A percentile compares a stretch with the other conserved stretches of the same genome.
These are phyloP conservation scores for Aegithalos caudatus DNA, from an alignment of 2,113 vertebrate genomes.

Conservation along the genomic window DNA sequence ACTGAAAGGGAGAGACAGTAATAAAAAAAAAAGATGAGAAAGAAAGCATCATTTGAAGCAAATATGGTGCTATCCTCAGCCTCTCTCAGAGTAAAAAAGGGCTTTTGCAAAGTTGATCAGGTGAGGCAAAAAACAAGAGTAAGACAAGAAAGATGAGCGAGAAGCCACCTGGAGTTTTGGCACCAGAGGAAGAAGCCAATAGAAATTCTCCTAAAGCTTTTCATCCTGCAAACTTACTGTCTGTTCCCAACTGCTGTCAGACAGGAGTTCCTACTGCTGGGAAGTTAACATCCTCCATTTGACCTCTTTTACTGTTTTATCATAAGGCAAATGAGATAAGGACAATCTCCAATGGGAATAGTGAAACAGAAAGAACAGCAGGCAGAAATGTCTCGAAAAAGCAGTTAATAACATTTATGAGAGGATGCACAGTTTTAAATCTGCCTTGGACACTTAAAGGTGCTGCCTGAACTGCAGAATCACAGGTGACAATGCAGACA, in stretches of 20 bases:
- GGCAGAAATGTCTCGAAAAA: neutral
- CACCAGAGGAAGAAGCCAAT: neutral
- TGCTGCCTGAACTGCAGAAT: neutral
- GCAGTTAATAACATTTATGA: neutral
- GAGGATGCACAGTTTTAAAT: neutral
- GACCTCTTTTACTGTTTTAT: neutral
- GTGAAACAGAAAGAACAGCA: neutral
- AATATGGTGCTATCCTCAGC: neutral
- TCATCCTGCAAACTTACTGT: neutral
- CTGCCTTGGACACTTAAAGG: neutral
- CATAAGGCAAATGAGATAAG: neutral
- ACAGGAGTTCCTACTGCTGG: neutral
- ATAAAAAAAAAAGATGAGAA: neutral
- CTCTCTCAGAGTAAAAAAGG: neutral
- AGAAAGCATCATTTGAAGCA: neutral
- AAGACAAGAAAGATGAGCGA: neutral
- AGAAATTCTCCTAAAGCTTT: neutral
- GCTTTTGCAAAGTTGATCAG: neutral
- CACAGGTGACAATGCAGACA: neutral
- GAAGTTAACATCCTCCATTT: neutral
- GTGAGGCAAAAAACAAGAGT: neutral
- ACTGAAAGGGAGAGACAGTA: neutral
- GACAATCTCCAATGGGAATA: neutral
- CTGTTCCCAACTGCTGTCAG: neutral
- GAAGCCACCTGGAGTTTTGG: neutral